Evolutionary conservation across 2,113 vertebrate genomes (phyloP).

Genomic region (Hippocampus barbouri): DNA sequence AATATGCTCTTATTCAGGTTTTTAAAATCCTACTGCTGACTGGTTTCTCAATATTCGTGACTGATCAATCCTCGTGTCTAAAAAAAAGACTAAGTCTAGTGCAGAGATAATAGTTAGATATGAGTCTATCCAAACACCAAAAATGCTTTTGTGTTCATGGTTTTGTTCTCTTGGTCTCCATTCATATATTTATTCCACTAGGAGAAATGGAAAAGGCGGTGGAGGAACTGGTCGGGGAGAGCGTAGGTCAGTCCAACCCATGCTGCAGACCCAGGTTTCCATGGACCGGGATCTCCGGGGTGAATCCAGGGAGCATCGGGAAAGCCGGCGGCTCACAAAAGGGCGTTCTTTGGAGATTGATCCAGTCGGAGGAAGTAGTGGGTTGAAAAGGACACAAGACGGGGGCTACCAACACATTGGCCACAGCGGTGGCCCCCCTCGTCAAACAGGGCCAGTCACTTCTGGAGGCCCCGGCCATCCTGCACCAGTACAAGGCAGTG

Average conservation of each 20-base stretch:
- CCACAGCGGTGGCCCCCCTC: conserved; percentile 43
- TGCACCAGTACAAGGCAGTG: conserved; percentile 31
- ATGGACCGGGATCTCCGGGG: conserved; percentile 79
- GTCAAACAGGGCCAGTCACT: conserved; percentile 45
- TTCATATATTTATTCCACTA: conserved; percentile 37
- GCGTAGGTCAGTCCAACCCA: conserved; percentile 71
- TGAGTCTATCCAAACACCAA: background rate
- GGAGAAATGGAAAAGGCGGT: conserved; percentile 83
- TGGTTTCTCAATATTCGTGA: too few relatives aligned
- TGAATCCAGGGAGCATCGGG: conserved; percentile 82
- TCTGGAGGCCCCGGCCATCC: conserved; percentile 52
- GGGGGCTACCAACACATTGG: conserved; percentile 63
- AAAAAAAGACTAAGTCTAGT: too few relatives aligned
- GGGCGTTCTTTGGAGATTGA: conserved; percentile 86
- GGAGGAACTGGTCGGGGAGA: conserved; percentile 72
- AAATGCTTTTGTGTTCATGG: background rate
- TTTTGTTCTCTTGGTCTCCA: conserved; percentile 6
- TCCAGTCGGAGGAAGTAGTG: conserved; percentile 70
- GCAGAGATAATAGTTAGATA: background rate
- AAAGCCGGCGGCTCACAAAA: conserved; percentile 82
- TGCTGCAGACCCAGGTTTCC: conserved; percentile 69
- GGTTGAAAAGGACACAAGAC: conserved; percentile 78
- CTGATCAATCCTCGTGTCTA: too few relatives aligned
- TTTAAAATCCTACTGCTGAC: too few relatives aligned
- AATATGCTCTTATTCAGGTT: too few relatives aligned